These are phyloP conservation scores for Habropoda laboriosa DNA, from an alignment of 1,140 invertebrate genomes.

Conservation along the genomic window DNA sequence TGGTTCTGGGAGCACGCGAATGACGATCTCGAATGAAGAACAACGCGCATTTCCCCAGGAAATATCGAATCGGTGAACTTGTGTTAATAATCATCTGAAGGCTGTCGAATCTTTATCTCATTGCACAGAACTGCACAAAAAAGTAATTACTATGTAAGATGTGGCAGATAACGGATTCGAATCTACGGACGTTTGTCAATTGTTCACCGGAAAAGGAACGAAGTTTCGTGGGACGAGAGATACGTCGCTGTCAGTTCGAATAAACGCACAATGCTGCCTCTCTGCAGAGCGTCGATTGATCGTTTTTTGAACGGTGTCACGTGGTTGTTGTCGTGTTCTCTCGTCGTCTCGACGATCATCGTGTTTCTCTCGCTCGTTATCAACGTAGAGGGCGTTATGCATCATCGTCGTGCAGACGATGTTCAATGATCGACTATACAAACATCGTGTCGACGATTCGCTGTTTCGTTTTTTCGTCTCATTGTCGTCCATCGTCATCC, in stretches of 20 bases:
- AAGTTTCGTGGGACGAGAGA: neutral
- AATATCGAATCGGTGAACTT: neutral
- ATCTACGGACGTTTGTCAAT: neutral
- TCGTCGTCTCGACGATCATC: neutral
- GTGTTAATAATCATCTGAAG: neutral
- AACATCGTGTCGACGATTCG: neutral
- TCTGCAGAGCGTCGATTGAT: neutral
- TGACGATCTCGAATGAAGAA: neutral
- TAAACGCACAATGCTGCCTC: constrained; percentile 30
- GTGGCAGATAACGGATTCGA: no score
- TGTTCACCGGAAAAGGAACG: neutral
- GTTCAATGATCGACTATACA: no score
- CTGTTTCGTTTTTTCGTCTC: constrained; percentile 1
- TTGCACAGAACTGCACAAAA: constrained; percentile 3
- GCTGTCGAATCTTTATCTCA: neutral
- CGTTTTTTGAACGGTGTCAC: neutral
- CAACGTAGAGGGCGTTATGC: neutral
- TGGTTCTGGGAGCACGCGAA: neutral
- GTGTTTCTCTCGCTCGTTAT: neutral
- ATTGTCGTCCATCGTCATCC: neutral
- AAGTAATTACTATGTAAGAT: constrained; percentile 5
- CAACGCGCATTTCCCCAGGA: neutral
- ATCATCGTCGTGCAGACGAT: neutral
- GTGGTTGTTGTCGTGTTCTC: neutral
- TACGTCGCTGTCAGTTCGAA: constrained; percentile 21